Conservation (phyloP, 1,140 invertebrate species). For the Battus philenor region DNA sequence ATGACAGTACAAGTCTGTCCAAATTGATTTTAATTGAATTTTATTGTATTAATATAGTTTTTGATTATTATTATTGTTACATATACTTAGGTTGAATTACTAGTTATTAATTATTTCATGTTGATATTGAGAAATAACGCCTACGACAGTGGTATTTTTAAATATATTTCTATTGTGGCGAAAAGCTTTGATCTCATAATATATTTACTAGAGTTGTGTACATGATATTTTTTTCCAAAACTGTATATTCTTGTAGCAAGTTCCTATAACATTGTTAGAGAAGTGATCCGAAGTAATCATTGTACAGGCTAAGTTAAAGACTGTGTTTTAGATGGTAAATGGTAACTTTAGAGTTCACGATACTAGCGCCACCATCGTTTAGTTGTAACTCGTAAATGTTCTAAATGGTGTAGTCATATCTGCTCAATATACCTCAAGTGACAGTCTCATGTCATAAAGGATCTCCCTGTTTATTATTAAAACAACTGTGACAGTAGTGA, state of each 20-base stretch:
- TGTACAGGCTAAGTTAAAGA: slow-evolving; percentile 34
- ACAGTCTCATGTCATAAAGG: no score
- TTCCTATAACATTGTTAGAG: no score
- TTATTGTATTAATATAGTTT: slow-evolving; percentile 27
- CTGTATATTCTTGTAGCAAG: no score
- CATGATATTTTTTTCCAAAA: no score
- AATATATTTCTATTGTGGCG: background rate
- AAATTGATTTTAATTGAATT: slow-evolving; percentile 44
- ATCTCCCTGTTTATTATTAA: no score
- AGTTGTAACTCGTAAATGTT: slow-evolving; percentile 25
- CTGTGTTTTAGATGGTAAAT: slow-evolving; percentile 35
- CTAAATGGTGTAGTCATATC: no score
- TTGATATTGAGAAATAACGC: slow-evolving; percentile 29
- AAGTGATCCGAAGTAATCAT: no score
- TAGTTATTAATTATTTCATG: slow-evolving; percentile 48
- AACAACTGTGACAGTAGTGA: no score
- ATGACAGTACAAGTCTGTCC: slow-evolving; percentile 46
- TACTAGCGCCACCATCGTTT: slow-evolving; percentile 2
- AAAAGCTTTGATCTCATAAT: background rate
- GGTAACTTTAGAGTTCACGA: slow-evolving; percentile 20
- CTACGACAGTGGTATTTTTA: slow-evolving; percentile 18
- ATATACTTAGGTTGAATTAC: slow-evolving; percentile 38
- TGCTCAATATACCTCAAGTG: no score
- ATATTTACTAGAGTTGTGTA: background rate
- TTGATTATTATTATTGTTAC: slow-evolving; percentile 28